phyloP scores from a whole-genome alignment of 1,140 invertebrate genomes.

The Atta cephalotes region DNA sequence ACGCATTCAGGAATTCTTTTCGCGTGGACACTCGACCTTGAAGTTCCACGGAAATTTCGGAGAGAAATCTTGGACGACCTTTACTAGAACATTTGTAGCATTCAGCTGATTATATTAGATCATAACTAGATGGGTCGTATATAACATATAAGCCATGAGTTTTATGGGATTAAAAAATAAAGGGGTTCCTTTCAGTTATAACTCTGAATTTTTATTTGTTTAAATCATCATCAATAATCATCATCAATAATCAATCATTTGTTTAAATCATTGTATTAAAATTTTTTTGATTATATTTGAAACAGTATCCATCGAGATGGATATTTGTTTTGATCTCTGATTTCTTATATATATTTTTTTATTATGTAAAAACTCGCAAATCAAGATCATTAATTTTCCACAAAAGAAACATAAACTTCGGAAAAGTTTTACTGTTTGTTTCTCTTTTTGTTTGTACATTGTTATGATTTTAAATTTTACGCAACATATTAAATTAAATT shows the following conservation, averaged over 20 bases:
- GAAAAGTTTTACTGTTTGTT: not conserved
- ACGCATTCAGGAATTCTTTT: constrained; percentile 33
- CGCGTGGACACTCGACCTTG: constrained; percentile 45
- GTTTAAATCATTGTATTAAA: not conserved
- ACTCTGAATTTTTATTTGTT: not conserved
- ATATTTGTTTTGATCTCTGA: not conserved
- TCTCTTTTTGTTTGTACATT: not conserved
- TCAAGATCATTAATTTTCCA: constrained; percentile 7
- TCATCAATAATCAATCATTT: too few species aligned
- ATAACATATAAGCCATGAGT: not conserved
- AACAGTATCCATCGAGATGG: not conserved
- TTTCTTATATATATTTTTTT: not conserved
- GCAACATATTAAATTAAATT: not conserved
- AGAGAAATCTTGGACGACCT: not conserved
- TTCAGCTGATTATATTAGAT: not conserved
- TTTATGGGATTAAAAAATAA: not conserved
- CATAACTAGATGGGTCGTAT: too few species aligned
- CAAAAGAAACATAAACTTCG: not conserved
- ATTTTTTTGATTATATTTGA: not conserved
- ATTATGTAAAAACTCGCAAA: not conserved
- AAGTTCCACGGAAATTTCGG: constrained; percentile 42
- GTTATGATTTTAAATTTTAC: constrained; percentile 4
- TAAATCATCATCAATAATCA: not conserved
- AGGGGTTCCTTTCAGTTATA: not conserved
- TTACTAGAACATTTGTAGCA: not conserved